These are phyloP conservation scores for Engystomops pustulosus DNA, from an alignment of 2,113 vertebrate species.

Conservation along the genomic window DNA sequence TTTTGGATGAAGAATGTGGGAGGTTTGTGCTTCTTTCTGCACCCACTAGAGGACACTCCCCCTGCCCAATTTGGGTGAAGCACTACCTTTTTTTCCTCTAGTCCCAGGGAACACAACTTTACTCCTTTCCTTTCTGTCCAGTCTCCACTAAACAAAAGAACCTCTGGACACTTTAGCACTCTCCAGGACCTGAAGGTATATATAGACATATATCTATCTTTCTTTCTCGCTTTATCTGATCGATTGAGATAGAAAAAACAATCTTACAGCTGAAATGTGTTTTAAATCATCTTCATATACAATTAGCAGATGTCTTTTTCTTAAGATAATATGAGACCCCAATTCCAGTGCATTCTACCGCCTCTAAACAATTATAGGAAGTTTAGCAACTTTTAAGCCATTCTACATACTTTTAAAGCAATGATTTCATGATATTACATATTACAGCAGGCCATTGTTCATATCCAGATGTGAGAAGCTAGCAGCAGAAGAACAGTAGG, in stretches of 20 bases:
- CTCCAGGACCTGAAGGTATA: conserved; percentile 69
- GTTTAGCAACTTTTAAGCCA: background rate
- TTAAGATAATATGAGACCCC: background rate
- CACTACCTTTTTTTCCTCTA: conserved; percentile 70
- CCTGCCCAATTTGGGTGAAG: conserved; percentile 79
- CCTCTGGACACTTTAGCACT: conserved; percentile 73
- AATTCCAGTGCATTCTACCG: too few relatives aligned
- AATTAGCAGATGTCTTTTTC: background rate
- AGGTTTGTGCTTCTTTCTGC: conserved; percentile 73
- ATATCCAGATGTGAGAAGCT: conserved; percentile 34
- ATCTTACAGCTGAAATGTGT: conserved; percentile 7
- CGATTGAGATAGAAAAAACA: background rate
- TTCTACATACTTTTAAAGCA: background rate
- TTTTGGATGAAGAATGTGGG: conserved; percentile 76
- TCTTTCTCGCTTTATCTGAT: background rate
- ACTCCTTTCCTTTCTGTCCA: conserved; percentile 74
- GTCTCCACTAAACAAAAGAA: conserved; percentile 72
- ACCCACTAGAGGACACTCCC: conserved; percentile 74
- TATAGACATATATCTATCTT: conserved; percentile 35
- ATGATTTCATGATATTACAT: too few relatives aligned
- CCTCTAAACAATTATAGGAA: too few relatives aligned
- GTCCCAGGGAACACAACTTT: conserved; percentile 74
- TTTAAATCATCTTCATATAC: background rate
- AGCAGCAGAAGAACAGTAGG: background rate
- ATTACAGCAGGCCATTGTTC: background rate